Evolutionary conservation across 2,113 vertebrate genomes (phyloP).

Genomic region (Mesembrinibis cayennensis): DNA sequence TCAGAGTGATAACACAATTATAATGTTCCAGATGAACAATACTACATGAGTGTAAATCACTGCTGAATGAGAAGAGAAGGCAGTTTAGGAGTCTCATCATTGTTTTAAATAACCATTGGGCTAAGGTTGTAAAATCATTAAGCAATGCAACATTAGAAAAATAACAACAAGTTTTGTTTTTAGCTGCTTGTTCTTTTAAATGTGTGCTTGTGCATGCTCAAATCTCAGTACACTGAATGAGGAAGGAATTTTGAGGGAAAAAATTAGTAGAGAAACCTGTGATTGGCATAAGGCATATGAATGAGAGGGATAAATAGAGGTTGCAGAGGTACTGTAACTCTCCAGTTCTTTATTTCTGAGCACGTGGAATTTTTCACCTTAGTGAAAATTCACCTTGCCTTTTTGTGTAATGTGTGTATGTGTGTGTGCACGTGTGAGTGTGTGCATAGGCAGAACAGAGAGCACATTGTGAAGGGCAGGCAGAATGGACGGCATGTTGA

Average conservation of each 20-base stretch:
- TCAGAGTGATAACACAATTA: background rate
- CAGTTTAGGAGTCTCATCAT: background rate
- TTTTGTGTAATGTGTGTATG: background rate
- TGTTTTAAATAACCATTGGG: background rate
- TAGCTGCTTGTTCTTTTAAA: background rate
- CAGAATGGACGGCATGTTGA: background rate
- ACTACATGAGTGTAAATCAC: background rate
- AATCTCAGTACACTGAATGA: background rate
- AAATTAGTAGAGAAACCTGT: background rate
- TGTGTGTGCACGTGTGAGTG: accelerated
- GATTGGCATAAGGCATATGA: background rate
- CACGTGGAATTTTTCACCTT: background rate
- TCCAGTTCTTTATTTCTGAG: background rate
- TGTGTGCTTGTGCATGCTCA: background rate
- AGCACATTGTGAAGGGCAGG: background rate
- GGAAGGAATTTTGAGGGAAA: background rate
- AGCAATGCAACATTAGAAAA: background rate
- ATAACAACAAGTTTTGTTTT: background rate
- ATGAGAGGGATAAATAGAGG: background rate
- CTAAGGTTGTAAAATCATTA: background rate
- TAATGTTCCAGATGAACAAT: background rate
- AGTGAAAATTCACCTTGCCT: background rate
- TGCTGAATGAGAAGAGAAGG: background rate
- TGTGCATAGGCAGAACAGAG: background rate
- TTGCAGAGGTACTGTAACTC: background rate